Evolutionary conservation across 2,888 invertebrate species (phyloP), one percentile per base, ranked within the genome.

Genomic region (Hofmannophila pseudospretella): DNA sequence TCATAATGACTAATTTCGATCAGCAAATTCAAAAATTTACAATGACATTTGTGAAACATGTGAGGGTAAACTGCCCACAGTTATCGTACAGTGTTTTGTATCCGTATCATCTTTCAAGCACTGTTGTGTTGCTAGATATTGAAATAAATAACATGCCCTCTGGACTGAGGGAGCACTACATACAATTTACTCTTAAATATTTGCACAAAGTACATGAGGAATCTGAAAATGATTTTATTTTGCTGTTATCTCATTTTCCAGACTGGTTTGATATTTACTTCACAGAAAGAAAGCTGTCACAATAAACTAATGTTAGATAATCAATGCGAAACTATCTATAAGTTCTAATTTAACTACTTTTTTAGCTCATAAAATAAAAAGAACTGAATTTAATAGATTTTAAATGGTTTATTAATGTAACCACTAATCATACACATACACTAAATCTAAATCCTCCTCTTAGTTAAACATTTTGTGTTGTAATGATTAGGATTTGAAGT

Each of bases 161-260:
- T 1, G 22, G 37, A 4, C 27, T 64, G 19, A 51, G 45, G 44
- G 32, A 49, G 9, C 27, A 33, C 7, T 82, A 75, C 54, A 41
- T 65, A 3, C 23, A 56, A 30, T 45, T 51, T 9, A 51, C 67
- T 11, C 2, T 67, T 2, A 45, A 51, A 16, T 54, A 67, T 42
- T 54, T 86, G 19, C 54, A 54, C 0, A 39, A 44, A 7, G 30
- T 82, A 10, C 54, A 67, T 39, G 30, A 39, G n/a, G 33, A 58
- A 22, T 67, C 59, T 8, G 60, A 70, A 44, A 60, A 52, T 60
- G 72, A 81, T 43, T 56, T 82, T 9, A 63, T 78, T 14, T 54
- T 85, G 64, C 42, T 85, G 16, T 39, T 86, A 10, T 69, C 76
- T n/a, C 85, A 86, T 53, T 85, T 66, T 47, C 74, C 76, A 16